These are phyloP conservation scores for Diorhabda sublineata DNA, from an alignment of 1,140 invertebrate species.

Conservation along the genomic window DNA sequence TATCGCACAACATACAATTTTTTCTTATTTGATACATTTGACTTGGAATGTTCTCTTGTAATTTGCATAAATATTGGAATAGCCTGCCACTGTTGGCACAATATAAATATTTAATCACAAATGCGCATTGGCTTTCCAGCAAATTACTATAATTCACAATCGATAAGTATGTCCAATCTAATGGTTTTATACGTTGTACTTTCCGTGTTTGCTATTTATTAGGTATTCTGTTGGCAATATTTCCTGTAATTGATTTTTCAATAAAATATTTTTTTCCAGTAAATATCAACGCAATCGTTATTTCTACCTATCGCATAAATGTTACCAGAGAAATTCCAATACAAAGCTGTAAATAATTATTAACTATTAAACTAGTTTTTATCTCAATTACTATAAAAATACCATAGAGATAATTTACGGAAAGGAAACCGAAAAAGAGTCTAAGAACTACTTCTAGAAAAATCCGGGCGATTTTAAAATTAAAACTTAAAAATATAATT, in stretches of 20 bases:
- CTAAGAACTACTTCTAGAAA: no score
- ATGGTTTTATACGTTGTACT: conserved; percentile 25
- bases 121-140: conserved; percentile 34
- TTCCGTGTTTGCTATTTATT: conserved; percentile 37
- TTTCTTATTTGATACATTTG: no score
- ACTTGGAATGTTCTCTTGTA: not conserved
- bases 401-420: no score
- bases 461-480: no score
- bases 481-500: no score
- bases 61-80: not conserved
- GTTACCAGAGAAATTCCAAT: not conserved
- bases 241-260: conserved; percentile 34
- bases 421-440: no score
- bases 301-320: not conserved
- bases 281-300: conserved; percentile 9
- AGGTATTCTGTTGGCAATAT: conserved; percentile 35
- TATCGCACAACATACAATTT: no score
- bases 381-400: no score
- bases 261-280: conserved; percentile 27
- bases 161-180: conserved; percentile 30
- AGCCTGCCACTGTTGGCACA: not conserved
- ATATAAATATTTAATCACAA: conserved; percentile 33
- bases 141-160: conserved; percentile 36
- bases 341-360: conserved; percentile 1
- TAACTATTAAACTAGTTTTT: not conserved